These are phyloP conservation scores for Gibbula magus DNA, from an alignment of 2,888 invertebrate species.

Conservation along the genomic window DNA sequence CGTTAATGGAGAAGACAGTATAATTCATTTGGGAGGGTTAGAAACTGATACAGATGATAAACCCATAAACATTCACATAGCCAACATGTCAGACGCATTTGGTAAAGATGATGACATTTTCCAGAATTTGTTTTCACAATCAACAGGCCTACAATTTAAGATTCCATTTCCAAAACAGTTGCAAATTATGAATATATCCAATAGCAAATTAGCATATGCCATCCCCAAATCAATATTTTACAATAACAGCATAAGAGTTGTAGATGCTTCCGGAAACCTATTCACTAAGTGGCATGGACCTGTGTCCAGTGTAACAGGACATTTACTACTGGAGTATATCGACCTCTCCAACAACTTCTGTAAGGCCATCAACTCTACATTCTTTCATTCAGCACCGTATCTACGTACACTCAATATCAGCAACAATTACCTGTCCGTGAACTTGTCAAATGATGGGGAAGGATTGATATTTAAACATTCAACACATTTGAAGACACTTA, in stretches of 20 bases:
- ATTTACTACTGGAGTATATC: slow-evolving; percentile 17
- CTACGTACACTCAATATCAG: slow-evolving; percentile 27
- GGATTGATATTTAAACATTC: slow-evolving; percentile 32
- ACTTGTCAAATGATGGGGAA: not conserved
- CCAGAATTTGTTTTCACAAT: no score
- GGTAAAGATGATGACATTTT: no score
- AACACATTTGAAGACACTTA: slow-evolving; percentile 14
- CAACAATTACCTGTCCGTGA: slow-evolving; percentile 28
- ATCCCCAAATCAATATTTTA: not conserved
- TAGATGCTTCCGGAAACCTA: slow-evolving; percentile 28
- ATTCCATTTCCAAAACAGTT: not conserved
- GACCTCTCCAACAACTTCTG: slow-evolving; percentile 32
- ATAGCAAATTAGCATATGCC: not conserved
- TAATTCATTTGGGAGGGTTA: no score
- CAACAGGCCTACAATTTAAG: no score
- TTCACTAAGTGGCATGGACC: slow-evolving; percentile 34
- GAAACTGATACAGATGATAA: no score
- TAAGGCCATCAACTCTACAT: not conserved
- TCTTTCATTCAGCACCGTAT: not conserved
- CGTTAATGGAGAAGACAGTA: no score
- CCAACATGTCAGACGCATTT: no score
- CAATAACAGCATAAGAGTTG: slow-evolving; percentile 21
- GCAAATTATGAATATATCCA: not conserved
- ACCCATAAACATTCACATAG: no score
- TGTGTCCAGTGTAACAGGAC: not conserved